phyloP scores from a whole-genome alignment of 2,888 invertebrate genomes.

The Drepanosiphum platanoidis region DNA sequence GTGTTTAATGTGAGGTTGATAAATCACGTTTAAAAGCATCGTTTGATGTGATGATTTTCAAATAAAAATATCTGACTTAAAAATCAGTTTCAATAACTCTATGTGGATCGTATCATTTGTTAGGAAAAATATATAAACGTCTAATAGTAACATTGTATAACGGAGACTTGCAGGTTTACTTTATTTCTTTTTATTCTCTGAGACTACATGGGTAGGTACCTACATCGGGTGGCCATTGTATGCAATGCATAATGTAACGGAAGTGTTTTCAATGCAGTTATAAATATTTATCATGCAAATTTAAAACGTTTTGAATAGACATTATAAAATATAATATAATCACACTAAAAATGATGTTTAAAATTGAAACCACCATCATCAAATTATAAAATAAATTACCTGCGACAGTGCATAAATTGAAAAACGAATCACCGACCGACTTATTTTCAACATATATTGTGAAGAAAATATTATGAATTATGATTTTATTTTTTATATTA shows the following conservation, averaged over 20 bases:
- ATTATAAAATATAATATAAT: constrained; percentile 8
- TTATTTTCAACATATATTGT: not conserved
- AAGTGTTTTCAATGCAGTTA: constrained; percentile 6
- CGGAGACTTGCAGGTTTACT: constrained; percentile 19
- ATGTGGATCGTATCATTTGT: constrained; percentile 5
- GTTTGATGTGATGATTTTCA: not conserved
- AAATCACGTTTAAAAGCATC: not conserved
- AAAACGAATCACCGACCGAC: constrained; percentile 5
- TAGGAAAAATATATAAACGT: constrained; percentile 2
- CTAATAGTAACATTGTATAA: constrained; percentile 22
- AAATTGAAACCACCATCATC: not conserved
- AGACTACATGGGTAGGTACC: too few species aligned
- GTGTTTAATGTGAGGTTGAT: not conserved
- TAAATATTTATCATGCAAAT: constrained; percentile 32
- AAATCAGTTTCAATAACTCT: constrained; percentile 12
- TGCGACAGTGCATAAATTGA: not conserved
- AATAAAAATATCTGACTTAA: not conserved
- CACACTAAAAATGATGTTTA: not conserved
- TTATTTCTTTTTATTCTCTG: constrained; percentile 11
- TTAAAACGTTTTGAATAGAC: constrained; percentile 1
- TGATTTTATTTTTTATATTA: not conserved
- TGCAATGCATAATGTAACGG: constrained; percentile 10
- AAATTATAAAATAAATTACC: constrained; percentile 13
- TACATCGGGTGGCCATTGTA: constrained; percentile 21
- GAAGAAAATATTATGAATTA: not conserved